Conservation (phyloP, 2,113 vertebrate genomes). For the Conger conger region DNA sequence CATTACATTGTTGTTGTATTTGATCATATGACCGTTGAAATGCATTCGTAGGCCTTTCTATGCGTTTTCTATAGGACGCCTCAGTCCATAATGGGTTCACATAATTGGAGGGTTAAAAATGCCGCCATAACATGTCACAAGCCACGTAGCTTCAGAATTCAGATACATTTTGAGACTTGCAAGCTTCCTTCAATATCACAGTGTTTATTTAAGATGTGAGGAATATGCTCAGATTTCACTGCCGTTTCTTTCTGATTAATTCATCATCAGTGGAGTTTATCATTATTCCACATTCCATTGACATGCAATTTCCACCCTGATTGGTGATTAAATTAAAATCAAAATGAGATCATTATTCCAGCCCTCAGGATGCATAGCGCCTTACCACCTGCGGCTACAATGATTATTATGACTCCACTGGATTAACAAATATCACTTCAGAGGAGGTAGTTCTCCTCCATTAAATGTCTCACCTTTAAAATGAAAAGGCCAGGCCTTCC, state of each 20-base stretch:
- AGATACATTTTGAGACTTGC: not conserved
- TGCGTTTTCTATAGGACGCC: too few relatives aligned
- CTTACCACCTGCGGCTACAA: slow-evolving; percentile 30
- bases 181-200: slow-evolving; percentile 4
- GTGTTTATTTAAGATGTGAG: not conserved
- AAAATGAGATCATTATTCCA: slow-evolving; percentile 28
- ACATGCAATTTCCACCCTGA: slow-evolving; percentile 32
- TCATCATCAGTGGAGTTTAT: slow-evolving; percentile 23
- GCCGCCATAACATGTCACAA: slow-evolving; percentile 3
- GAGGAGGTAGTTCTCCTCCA: not conserved
- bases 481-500: not conserved
- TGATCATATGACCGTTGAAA: too few relatives aligned
- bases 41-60: too few relatives aligned
- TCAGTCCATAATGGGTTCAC: too few relatives aligned
- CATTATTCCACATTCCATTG: slow-evolving; percentile 30
- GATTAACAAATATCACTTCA: slow-evolving; percentile 14
- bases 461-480: not conserved
- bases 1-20: too few relatives aligned
- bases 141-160: not conserved
- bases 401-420: slow-evolving; percentile 30
- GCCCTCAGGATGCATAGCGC: slow-evolving; percentile 2
- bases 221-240: slow-evolving; percentile 4
- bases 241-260: slow-evolving; percentile 23
- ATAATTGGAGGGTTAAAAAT: too few relatives aligned
- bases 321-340: slow-evolving; percentile 36